Evolutionary conservation across 2,113 vertebrate species (phyloP), one percentile per base, ranked within the genome.

Genomic region (Microcebus ravelobensis): DNA sequence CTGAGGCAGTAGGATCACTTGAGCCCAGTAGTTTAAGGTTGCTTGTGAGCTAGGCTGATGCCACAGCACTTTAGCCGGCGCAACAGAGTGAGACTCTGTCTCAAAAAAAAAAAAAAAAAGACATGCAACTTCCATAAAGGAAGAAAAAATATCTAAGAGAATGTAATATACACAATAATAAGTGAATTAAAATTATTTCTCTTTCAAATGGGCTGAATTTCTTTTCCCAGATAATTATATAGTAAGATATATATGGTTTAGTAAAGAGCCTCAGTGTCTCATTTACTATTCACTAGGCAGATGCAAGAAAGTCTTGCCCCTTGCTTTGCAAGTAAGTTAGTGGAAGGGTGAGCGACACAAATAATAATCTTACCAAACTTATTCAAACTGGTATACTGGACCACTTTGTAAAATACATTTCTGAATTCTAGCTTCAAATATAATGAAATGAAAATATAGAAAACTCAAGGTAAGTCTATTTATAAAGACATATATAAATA

Each of bases 171-270:
- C 1, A 39, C 5, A 82, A 55, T 71, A 92, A 67, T 39, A 86
- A 87, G 83, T 6, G 70, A 65, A 92, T 81, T 90, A 61, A 96
- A 93, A 68, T 34, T 15, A 55, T 52, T 68, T 85, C 12, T 82
- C 85, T 84, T 95, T 39, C 34, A 80, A 87, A 94, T 25, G 85
- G 57, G 71, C 11, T 95, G 23, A 83, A 96, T 92, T 94, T 90
- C 9, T 90, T 80, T 73, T 36, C 71, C 48, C 73, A 87, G 94
- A 92, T 76, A 68, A 71, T 71, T 52, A 55, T 11, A n/a, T 1
- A 50, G 13, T 20, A 80, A 86, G 21, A 88, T 77, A 70, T 52
- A 82, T 61, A n/a, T 55, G 21, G 36, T 85, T 83, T 70, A 74
- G 15, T 55, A 88, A 88, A 88, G 39, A 20, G 23, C 39, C n/a